Percentiles rank a stretch among this genome's conserved stretches.
Evolutionary conservation across 1,140 invertebrate species (phyloP).

Genomic region (Drosophila neocordata): DNA sequence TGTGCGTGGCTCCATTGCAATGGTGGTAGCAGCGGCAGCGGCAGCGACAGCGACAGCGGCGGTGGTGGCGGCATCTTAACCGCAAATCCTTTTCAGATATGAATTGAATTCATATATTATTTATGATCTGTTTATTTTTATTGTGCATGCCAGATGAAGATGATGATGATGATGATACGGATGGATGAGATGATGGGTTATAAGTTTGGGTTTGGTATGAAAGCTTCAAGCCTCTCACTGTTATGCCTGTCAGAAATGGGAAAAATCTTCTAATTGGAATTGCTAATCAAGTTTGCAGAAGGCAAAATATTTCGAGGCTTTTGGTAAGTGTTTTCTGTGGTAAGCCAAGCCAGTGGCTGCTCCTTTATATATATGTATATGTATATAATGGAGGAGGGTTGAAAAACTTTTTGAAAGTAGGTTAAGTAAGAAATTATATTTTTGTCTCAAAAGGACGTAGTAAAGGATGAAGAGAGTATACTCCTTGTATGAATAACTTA

Average conservation of each 20-base stretch:
- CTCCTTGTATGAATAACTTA: no score
- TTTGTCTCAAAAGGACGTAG: background rate
- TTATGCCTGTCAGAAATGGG: constrained; percentile 70
- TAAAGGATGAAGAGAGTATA: background rate
- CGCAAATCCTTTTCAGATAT: constrained; percentile 79
- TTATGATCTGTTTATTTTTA: constrained; percentile 81
- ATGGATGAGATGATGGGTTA: constrained; percentile 10
- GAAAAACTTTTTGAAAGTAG: constrained; percentile 30
- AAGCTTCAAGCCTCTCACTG: constrained; percentile 10
- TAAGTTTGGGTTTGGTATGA: background rate
- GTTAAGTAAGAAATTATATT: constrained; percentile 53
- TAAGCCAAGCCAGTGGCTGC: background rate
- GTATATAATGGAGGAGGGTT: background rate
- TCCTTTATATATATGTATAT: background rate
- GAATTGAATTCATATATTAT: constrained; percentile 81
- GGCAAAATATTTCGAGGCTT: constrained; percentile 64
- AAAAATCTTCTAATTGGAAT: constrained; percentile 79
- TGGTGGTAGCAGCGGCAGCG: background rate
- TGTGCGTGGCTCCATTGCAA: constrained; percentile 52
- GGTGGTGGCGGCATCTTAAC: constrained; percentile 61
- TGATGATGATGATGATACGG: constrained; percentile 37
- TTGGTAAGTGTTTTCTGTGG: constrained; percentile 13
- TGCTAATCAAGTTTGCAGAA: constrained; percentile 69
- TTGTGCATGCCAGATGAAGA: constrained; percentile 73
- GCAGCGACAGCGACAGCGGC: background rate